Percentiles rank a stretch among this genome's conserved stretches.
Evolutionary conservation across 2,797 vertebrate species (phyloP).

Genomic region (Chelidonichthys spinosus): DNA sequence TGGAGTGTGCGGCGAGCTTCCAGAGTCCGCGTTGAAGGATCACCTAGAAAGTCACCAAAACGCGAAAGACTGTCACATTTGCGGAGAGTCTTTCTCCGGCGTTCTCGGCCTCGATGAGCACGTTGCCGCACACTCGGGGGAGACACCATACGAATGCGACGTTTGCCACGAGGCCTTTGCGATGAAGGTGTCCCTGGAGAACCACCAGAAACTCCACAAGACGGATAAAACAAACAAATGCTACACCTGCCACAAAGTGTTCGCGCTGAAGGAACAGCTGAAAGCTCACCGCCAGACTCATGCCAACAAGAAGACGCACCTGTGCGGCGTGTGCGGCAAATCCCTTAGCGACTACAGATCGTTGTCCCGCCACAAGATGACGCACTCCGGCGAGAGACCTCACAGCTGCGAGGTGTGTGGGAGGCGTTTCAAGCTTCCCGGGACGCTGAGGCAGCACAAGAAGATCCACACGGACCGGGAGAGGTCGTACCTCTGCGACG

Average conservation of each 20-base stretch:
- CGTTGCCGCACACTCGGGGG: conserved; percentile 1
- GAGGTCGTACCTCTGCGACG: conserved; percentile 63
- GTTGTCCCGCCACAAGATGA: conserved; percentile 64
- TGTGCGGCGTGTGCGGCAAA: conserved; percentile 67
- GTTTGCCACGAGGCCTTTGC: conserved; percentile 19
- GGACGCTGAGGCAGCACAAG: conserved; percentile 63
- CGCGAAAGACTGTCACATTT: conserved; percentile 9
- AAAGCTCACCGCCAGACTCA: conserved; percentile 33
- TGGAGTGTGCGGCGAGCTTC: conserved; percentile 49
- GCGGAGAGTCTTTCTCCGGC: conserved; percentile 35
- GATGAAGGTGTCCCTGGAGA: not conserved
- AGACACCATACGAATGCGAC: not conserved
- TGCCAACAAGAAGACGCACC: conserved; percentile 25
- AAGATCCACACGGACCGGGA: conserved; percentile 66
- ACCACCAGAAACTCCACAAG: conserved; percentile 28
- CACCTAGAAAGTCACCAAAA: conserved; percentile 43
- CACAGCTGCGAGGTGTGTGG: conserved; percentile 60
- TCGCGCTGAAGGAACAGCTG: conserved; percentile 28
- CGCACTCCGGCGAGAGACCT: conserved; percentile 57
- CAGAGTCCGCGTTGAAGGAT: conserved; percentile 2
- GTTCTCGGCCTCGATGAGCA: conserved; percentile 4
- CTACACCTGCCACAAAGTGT: conserved; percentile 37
- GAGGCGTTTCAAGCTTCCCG: conserved; percentile 56
- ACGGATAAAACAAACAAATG: conserved; percentile 12
- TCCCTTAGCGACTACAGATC: conserved; percentile 65